phyloP scores from a whole-genome alignment of 2,113 vertebrate genomes.

The Barbus barbus region DNA sequence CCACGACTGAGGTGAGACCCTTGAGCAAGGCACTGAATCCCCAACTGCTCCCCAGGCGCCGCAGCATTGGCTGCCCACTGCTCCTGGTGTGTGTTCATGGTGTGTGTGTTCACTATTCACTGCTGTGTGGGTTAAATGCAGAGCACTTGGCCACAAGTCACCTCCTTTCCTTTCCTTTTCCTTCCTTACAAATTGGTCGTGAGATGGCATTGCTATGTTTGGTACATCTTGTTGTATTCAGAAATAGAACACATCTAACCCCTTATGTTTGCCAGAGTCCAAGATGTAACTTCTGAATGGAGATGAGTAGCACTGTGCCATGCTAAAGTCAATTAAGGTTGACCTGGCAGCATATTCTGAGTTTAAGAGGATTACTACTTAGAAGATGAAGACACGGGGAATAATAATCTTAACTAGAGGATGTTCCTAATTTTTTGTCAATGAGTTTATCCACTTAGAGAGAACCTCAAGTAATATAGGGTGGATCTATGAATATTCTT shows the following conservation, averaged over 20 bases:
- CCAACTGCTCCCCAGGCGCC: no score
- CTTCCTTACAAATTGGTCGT: no score
- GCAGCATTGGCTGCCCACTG: no score
- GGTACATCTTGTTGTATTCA: not conserved
- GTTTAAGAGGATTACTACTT: slow-evolving; percentile 46
- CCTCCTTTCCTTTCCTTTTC: no score
- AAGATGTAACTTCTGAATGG: slow-evolving; percentile 16
- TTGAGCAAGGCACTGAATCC: no score
- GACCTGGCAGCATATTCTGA: slow-evolving; percentile 51
- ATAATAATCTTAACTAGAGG: not conserved
- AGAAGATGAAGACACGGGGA: slow-evolving; percentile 26
- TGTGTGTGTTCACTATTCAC: no score
- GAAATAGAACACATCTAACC: not conserved
- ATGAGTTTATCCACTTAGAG: slow-evolving; percentile 29
- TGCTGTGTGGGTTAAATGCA: no score
- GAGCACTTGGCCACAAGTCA: no score
- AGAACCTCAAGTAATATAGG: not conserved
- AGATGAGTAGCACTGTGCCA: slow-evolving; percentile 6
- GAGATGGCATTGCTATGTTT: not conserved
- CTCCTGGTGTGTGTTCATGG: no score
- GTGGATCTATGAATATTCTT: not conserved
- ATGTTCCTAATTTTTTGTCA: slow-evolving; percentile 1
- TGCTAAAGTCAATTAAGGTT: slow-evolving; percentile 60
- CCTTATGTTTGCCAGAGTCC: not conserved
- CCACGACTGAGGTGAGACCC: no score